Conservation (phyloP, 2,888 invertebrate genomes). For the Peribatodes rhomboidaria region DNA sequence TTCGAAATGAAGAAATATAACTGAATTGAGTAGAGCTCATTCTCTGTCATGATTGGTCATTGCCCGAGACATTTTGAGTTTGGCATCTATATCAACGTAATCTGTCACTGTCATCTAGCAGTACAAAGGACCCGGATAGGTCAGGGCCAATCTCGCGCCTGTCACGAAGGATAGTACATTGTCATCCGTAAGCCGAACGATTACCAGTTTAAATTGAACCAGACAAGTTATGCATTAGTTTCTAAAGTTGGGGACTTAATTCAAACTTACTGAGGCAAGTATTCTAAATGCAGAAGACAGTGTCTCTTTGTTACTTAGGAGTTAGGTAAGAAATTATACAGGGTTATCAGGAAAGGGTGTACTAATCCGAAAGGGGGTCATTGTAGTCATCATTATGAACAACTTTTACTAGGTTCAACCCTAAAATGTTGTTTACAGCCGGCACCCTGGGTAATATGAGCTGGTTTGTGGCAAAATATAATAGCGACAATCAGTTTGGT, state of each 20-base stretch:
- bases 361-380: too few relatives aligned
- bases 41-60: neutral
- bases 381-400: too few relatives aligned
- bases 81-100: neutral
- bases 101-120: neutral
- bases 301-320: neutral
- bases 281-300: neutral
- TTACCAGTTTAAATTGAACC: slow-evolving; percentile 25
- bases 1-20: too few relatives aligned
- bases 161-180: slow-evolving; percentile 26
- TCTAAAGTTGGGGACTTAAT: neutral
- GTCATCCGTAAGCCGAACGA: slow-evolving; percentile 14
- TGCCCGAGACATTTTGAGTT: neutral
- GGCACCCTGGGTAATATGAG: too few relatives aligned
- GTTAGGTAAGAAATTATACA: too few relatives aligned
- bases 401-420: too few relatives aligned
- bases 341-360: too few relatives aligned
- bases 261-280: neutral
- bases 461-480: too few relatives aligned
- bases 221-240: slow-evolving; percentile 22
- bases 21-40: too few relatives aligned
- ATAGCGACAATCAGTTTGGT: too few relatives aligned
- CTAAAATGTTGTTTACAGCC: too few relatives aligned
- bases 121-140: slow-evolving; percentile 19
- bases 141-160: slow-evolving; percentile 19